Percentiles rank a stretch among this genome's conserved stretches.
Evolutionary conservation across 2,888 invertebrate genomes (phyloP).

Genomic region (Dolichomitus sp.): DNA sequence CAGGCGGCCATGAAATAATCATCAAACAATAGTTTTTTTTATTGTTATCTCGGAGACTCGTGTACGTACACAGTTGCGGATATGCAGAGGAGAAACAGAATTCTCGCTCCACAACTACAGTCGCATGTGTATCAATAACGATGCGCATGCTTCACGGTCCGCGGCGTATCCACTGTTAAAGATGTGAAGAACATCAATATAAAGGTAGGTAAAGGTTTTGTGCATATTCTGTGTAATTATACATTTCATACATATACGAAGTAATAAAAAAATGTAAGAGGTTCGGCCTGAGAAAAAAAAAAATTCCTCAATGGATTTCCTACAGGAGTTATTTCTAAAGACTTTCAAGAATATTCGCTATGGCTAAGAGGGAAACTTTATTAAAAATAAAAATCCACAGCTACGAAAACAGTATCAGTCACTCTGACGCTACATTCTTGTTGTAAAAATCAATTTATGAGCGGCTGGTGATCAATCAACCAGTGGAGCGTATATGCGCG

Average conservation of each 20-base stretch:
- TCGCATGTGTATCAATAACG: conserved; percentile 6
- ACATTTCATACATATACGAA: not conserved
- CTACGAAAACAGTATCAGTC: too few species aligned
- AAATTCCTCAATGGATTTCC: too few species aligned
- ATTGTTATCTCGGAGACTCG: conserved; percentile 1
- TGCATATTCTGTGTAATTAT: not conserved
- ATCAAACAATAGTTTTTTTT: conserved; percentile 36
- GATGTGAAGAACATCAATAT: not conserved
- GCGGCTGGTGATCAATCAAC: too few species aligned
- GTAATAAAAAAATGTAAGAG: not conserved
- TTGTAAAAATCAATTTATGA: too few species aligned
- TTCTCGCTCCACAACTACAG: conserved; percentile 27
- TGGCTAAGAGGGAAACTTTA: too few species aligned
- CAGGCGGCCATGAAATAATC: conserved; percentile 70
- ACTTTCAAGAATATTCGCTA: too few species aligned
- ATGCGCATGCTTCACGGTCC: conserved; percentile 36
- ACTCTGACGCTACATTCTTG: too few species aligned
- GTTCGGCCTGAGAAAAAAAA: not conserved
- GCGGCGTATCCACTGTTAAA: not conserved
- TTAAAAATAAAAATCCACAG: too few species aligned
- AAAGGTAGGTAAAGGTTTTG: conserved; percentile 4
- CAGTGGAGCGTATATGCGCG: too few species aligned
- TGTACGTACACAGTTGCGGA: conserved; percentile 12
- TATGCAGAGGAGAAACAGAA: conserved; percentile 43
- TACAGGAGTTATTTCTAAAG: too few species aligned